phyloP scores from a whole-genome alignment of 2,888 invertebrate genomes.

The Lepas anatifera region DNA sequence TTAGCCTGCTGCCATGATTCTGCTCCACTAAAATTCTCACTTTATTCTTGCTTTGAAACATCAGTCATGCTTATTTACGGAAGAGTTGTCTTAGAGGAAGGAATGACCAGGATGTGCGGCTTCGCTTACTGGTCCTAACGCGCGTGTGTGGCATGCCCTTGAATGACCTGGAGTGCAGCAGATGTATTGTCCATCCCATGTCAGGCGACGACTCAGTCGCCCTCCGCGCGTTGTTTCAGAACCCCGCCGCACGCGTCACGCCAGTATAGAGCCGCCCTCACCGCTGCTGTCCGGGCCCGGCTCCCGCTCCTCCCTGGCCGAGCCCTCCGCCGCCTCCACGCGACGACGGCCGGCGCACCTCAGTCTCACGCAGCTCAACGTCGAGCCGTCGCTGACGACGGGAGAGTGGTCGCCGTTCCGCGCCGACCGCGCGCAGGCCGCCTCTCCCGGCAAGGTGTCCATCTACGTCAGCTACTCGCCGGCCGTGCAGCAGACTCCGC shows the following conservation, averaged over 20 bases:
- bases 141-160: too few relatives aligned
- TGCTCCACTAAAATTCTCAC: too few relatives aligned
- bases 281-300: neutral
- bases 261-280: neutral
- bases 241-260: neutral
- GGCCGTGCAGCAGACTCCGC: conserved; percentile 8
- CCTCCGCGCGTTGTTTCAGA: neutral
- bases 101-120: too few relatives aligned
- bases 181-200: too few relatives aligned
- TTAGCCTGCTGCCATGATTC: too few relatives aligned
- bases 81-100: too few relatives aligned
- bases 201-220: too few relatives aligned
- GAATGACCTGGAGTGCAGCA: too few relatives aligned
- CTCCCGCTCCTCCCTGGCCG: too few relatives aligned
- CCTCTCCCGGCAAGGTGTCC: neutral
- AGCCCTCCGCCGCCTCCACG: neutral
- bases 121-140: too few relatives aligned
- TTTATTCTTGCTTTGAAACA: too few relatives aligned
- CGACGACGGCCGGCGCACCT: neutral
- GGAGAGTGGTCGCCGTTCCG: neutral
- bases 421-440: neutral
- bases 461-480: conserved; percentile 16
- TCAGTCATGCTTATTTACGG: too few relatives aligned
- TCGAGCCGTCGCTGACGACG: neutral
- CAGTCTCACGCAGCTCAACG: neutral